phyloP scores from a whole-genome alignment of 2,113 vertebrate species.

The Hydropotes inermis region DNA sequence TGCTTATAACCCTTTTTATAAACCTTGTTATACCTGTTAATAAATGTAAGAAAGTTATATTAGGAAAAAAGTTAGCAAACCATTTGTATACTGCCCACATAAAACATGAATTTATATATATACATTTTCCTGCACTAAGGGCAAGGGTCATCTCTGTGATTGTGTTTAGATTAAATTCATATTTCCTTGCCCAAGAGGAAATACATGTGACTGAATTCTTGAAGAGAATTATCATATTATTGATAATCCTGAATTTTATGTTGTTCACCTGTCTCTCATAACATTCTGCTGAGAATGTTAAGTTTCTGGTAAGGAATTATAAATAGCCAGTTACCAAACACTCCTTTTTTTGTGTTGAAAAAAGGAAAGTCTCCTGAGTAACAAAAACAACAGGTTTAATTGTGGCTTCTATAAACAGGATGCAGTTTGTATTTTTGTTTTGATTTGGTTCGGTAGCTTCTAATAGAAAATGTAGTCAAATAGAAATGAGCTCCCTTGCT shows the following conservation, averaged over 20 bases:
- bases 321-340: not conserved
- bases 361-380: constrained; percentile 9
- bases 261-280: not conserved
- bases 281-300: not conserved
- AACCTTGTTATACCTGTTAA: not conserved
- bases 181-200: constrained; percentile 31
- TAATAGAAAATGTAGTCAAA: not conserved
- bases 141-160: not conserved
- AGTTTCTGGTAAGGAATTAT: not conserved
- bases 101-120: not conserved
- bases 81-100: not conserved
- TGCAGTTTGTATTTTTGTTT: not conserved
- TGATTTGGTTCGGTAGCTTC: not conserved
- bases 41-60: constrained; percentile 16
- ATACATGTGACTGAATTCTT: not conserved
- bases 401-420: not conserved
- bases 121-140: not conserved
- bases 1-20: constrained; percentile 15
- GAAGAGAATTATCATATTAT: not conserved
- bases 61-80: constrained; percentile 20
- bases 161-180: not conserved
- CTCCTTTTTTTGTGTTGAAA: not conserved
- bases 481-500: not conserved
- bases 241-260: not conserved
- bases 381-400: not conserved